A percentile compares a stretch with the other conserved stretches of the same genome.
Conservation (phyloP, 2,888 invertebrate species). For the Drosophila mulleri region DNA sequence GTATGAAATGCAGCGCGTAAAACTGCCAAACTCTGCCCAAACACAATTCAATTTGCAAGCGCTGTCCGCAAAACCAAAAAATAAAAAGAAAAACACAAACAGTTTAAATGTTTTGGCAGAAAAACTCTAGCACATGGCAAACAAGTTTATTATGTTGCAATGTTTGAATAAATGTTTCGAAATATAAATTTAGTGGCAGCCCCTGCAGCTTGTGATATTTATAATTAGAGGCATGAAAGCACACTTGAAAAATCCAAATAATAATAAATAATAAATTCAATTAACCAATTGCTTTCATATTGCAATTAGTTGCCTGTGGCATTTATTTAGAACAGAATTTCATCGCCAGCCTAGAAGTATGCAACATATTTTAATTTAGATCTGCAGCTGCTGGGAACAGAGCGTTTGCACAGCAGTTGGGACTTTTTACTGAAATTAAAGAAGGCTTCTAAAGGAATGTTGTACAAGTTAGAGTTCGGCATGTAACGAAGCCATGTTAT, state of each 20-base stretch:
- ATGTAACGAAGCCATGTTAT: too few species aligned
- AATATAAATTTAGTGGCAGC: not conserved
- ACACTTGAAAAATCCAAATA: not conserved
- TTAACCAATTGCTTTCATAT: not conserved
- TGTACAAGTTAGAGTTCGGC: not conserved
- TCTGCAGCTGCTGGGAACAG: not conserved
- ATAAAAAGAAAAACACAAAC: conserved; percentile 7
- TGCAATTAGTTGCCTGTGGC: not conserved
- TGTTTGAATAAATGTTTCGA: not conserved
- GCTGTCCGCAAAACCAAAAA: conserved; percentile 4
- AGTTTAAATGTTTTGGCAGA: conserved; percentile 41
- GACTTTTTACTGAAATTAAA: not conserved
- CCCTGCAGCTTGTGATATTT: not conserved
- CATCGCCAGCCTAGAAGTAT: not conserved
- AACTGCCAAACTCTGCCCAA: conserved; percentile 14
- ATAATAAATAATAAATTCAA: not conserved
- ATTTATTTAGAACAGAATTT: not conserved
- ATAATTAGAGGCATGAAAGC: not conserved
- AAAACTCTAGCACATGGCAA: conserved; percentile 15
- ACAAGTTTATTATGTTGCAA: conserved; percentile 22
- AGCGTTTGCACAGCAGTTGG: not conserved
- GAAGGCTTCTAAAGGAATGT: not conserved
- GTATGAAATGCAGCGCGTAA: conserved; percentile 33
- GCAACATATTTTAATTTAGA: conserved; percentile 1
- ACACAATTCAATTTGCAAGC: conserved; percentile 41